Evolutionary conservation across 2,888 invertebrate species (phyloP).

Genomic region (Nymphalis urticae): DNA sequence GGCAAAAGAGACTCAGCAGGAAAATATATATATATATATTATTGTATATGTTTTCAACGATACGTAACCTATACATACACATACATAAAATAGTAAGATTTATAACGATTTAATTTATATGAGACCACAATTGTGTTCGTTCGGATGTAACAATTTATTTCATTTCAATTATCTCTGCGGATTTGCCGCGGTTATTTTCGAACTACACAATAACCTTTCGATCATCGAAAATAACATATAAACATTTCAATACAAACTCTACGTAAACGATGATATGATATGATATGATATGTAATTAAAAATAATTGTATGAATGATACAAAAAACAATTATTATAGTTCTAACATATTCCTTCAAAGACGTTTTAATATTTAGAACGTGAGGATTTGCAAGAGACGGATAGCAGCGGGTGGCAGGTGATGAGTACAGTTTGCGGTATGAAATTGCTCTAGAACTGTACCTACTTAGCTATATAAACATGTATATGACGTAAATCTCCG

Average conservation of each 20-base stretch:
- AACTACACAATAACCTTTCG: slow-evolving; percentile 10
- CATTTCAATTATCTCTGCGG: slow-evolving; percentile 62
- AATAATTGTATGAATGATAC: too few relatives aligned
- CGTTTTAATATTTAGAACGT: slow-evolving; percentile 4
- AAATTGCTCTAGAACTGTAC: slow-evolving; percentile 28
- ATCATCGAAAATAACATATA: not conserved
- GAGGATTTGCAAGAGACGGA: slow-evolving; percentile 24
- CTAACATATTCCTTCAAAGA: not conserved
- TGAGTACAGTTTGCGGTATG: slow-evolving; percentile 27
- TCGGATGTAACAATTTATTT: slow-evolving; percentile 54
- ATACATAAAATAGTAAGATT: slow-evolving; percentile 10
- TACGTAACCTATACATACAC: not conserved
- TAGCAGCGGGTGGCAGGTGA: slow-evolving; percentile 25
- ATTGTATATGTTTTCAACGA: too few relatives aligned
- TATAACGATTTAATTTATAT: slow-evolving; percentile 36
- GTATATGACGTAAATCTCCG: not conserved
- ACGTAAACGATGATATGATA: not conserved
- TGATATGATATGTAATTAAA: not conserved
- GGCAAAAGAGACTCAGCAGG: too few relatives aligned
- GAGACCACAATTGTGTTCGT: slow-evolving; percentile 45
- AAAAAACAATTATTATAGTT: not conserved
- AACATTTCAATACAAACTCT: not conserved
- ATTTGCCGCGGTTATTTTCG: slow-evolving; percentile 45
- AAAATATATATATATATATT: too few relatives aligned
- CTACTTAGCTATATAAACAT: slow-evolving; percentile 12